Evolutionary conservation across 2,797 vertebrate genomes (phyloP).

Genomic region (Loriculus beryllinus): DNA sequence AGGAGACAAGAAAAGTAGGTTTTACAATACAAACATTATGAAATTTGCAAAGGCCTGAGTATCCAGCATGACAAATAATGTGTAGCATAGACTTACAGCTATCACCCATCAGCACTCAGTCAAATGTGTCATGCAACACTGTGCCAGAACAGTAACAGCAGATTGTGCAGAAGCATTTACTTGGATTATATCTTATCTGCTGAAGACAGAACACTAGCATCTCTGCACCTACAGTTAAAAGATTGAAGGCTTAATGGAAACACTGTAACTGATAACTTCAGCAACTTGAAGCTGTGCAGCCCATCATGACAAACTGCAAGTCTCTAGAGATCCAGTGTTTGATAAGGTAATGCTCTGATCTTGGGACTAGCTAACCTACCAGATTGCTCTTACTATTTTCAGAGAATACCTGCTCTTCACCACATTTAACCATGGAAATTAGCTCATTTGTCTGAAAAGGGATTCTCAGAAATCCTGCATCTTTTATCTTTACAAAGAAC

Average conservation of each 20-base stretch:
- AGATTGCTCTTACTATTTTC: not conserved
- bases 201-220: not conserved
- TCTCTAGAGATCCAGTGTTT: not conserved
- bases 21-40: not conserved
- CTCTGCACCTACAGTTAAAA: not conserved
- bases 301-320: not conserved
- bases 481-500: not conserved
- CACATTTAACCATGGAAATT: not conserved
- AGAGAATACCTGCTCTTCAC: not conserved
- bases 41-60: not conserved
- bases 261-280: not conserved
- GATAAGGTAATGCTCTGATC: not conserved
- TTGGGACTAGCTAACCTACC: not conserved
- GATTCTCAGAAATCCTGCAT: constrained; percentile 15
- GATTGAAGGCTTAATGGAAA: not conserved
- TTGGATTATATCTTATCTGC: not conserved
- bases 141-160: not conserved
- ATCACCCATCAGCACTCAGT: not conserved
- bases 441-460: not conserved
- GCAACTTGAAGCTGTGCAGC: not conserved
- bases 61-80: not conserved
- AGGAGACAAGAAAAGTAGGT: not conserved
- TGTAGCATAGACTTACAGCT: fast-evolving
- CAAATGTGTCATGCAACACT: not conserved
- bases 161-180: not conserved